These are phyloP conservation scores for Alfaro cultratus DNA, from an alignment of 2,797 vertebrate genomes.

Conservation along the genomic window DNA sequence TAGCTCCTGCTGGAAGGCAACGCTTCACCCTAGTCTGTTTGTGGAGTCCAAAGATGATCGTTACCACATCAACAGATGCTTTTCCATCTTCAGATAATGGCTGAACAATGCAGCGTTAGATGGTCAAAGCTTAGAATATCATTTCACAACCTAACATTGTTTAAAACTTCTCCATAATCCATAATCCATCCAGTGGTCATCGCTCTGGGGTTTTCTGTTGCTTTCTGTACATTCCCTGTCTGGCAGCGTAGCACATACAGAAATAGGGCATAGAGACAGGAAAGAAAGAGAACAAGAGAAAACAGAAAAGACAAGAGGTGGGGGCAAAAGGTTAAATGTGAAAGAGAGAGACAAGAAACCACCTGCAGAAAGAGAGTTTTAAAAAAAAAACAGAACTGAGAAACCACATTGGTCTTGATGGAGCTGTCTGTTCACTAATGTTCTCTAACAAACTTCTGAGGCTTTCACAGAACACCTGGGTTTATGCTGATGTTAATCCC, in stretches of 20 bases:
- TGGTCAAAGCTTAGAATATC: not conserved
- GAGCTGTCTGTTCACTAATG: not conserved
- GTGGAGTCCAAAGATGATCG: not conserved
- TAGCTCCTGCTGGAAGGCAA: too few species aligned
- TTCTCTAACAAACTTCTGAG: not conserved
- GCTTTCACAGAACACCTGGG: not conserved
- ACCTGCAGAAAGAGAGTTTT: not conserved
- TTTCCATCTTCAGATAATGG: not conserved
- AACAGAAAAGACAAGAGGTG: not conserved
- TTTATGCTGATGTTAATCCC: too few species aligned
- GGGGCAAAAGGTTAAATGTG: not conserved
- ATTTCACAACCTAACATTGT: not conserved
- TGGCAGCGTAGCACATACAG: not conserved
- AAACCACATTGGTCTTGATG: not conserved
- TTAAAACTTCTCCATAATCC: not conserved
- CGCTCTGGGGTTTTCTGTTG: not conserved
- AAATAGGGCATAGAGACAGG: not conserved
- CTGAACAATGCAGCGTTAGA: not conserved
- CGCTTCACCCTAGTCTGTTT: not conserved
- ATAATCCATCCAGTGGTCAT: not conserved
- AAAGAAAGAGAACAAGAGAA: not conserved
- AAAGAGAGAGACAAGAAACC: not conserved
- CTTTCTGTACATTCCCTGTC: not conserved
- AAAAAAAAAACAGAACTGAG: too few species aligned
- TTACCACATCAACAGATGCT: not conserved